Evolutionary conservation across 1,140 invertebrate species (phyloP).

Genomic region (Anagrus nilaparvatae): DNA sequence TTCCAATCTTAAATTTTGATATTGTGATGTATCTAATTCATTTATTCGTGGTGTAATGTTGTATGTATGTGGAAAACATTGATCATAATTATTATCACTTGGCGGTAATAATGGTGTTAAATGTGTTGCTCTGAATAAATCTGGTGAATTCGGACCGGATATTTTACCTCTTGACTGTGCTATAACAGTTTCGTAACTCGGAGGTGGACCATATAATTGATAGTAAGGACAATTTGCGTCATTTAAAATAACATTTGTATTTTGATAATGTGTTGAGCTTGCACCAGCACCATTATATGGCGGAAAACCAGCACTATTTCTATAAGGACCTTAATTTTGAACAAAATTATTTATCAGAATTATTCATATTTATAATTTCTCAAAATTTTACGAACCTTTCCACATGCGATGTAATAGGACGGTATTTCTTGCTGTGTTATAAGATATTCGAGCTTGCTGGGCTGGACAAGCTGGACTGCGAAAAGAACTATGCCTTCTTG

Average conservation of each 20-base stretch:
- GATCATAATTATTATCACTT: no score
- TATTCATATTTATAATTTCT: slow-evolving; percentile 1
- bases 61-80: slow-evolving; percentile 26
- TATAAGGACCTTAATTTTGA: slow-evolving; percentile 27
- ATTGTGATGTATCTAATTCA: no score
- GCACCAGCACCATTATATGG: slow-evolving; percentile 19
- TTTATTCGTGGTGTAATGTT: slow-evolving; percentile 20
- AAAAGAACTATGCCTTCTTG: slow-evolving; percentile 28
- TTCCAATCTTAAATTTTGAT: no score
- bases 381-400: slow-evolving; percentile 32
- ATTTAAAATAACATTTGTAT: slow-evolving; percentile 35
- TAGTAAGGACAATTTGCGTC: slow-evolving; percentile 38
- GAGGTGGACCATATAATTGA: slow-evolving; percentile 41
- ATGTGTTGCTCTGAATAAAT: no score
- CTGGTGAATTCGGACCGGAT: slow-evolving; percentile 25
- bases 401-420: slow-evolving; percentile 41
- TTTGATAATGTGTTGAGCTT: slow-evolving; percentile 34
- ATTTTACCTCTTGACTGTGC: slow-evolving; percentile 34
- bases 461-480: slow-evolving; percentile 31
- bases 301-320: no score
- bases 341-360: not conserved
- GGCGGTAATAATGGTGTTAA: no score
- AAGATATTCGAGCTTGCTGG: slow-evolving; percentile 38
- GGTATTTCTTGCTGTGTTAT: slow-evolving; percentile 40
- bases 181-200: slow-evolving; percentile 43